A percentile compares a stretch with the other conserved stretches of the same genome.
Evolutionary conservation across 2,797 vertebrate genomes (phyloP).

Genomic region (Glyptemys insculpta): DNA sequence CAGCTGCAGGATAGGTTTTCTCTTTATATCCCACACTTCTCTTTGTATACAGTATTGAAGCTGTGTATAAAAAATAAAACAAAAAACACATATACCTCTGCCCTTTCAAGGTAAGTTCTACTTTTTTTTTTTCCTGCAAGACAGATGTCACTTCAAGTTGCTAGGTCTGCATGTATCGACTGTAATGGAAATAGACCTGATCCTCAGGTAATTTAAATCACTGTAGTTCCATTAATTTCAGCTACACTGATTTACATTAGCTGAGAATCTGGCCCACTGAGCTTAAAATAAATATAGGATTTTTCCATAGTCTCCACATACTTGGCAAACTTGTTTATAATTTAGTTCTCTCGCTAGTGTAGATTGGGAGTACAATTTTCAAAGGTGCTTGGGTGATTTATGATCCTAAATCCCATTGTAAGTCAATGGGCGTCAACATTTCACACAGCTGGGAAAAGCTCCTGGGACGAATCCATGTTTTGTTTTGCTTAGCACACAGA

Average conservation of each 20-base stretch:
- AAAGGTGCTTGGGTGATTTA: not conserved
- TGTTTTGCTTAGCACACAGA: not conserved
- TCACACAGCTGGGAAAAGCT: too few species aligned
- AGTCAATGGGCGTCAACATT: not conserved
- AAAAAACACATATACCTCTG: not conserved
- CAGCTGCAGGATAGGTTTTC: not conserved
- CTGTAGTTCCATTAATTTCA: too few species aligned
- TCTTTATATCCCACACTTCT: not conserved
- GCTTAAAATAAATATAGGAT: not conserved
- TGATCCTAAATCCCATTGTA: not conserved
- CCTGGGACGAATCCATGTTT: too few species aligned
- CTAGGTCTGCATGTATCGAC: rapidly evolving
- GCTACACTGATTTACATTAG: not conserved
- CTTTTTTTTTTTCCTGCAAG: not conserved
- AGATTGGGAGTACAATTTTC: not conserved
- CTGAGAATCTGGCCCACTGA: not conserved
- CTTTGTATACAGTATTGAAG: not conserved
- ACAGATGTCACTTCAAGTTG: not conserved
- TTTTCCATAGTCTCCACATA: not conserved
- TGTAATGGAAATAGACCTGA: not conserved
- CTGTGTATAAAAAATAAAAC: not conserved
- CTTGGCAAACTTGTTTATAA: not conserved
- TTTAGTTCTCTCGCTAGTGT: not conserved
- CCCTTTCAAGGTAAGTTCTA: not conserved
- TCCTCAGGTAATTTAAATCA: rapidly evolving